Evolutionary conservation across 1,140 invertebrate species (phyloP).

Genomic region (Zaprionus kolodkinae): DNA sequence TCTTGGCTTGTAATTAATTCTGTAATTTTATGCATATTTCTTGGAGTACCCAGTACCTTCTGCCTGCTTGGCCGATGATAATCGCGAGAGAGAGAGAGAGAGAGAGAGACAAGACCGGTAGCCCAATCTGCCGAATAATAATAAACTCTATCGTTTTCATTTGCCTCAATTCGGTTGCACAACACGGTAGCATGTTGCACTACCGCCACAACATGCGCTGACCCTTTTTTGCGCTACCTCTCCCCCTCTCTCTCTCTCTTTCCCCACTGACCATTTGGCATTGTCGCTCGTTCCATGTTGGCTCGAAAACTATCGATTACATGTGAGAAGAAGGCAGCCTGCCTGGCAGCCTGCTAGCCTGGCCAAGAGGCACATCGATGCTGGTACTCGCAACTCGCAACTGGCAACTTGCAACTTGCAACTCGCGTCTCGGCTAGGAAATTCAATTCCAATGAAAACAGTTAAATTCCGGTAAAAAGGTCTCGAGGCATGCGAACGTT

Average conservation of each 20-base stretch:
- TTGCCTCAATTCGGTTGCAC: slow-evolving; percentile 46
- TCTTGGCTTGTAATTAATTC: slow-evolving; percentile 40
- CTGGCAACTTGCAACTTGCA: slow-evolving; percentile 7
- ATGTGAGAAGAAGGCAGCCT: slow-evolving; percentile 63
- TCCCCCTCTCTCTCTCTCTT: slow-evolving; percentile 9
- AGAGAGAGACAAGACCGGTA: slow-evolving; percentile 58
- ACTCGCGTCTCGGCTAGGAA: slow-evolving; percentile 52
- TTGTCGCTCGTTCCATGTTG: slow-evolving; percentile 57
- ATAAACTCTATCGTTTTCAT: slow-evolving; percentile 64
- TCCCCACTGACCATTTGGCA: slow-evolving; percentile 29
- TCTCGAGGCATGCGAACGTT: slow-evolving; percentile 76
- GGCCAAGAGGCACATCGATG: background rate
- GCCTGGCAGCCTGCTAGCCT: background rate
- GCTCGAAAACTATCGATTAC: slow-evolving; percentile 83
- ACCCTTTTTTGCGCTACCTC: slow-evolving; percentile 58
- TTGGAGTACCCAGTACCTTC: slow-evolving; percentile 17
- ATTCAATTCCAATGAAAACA: slow-evolving; percentile 82
- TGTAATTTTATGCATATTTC: slow-evolving; percentile 60
- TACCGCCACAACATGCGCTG: slow-evolving; percentile 54
- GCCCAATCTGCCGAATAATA: slow-evolving; percentile 48
- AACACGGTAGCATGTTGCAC: slow-evolving; percentile 68
- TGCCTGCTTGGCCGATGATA: slow-evolving; percentile 36
- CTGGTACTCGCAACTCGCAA: slow-evolving; percentile 6
- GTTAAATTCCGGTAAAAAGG: slow-evolving; percentile 82
- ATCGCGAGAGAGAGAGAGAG: slow-evolving; percentile 9